Evolutionary conservation across 2,888 invertebrate species (phyloP), one percentile per base, ranked within the genome.

Genomic region (Ephialtes manifestator): DNA sequence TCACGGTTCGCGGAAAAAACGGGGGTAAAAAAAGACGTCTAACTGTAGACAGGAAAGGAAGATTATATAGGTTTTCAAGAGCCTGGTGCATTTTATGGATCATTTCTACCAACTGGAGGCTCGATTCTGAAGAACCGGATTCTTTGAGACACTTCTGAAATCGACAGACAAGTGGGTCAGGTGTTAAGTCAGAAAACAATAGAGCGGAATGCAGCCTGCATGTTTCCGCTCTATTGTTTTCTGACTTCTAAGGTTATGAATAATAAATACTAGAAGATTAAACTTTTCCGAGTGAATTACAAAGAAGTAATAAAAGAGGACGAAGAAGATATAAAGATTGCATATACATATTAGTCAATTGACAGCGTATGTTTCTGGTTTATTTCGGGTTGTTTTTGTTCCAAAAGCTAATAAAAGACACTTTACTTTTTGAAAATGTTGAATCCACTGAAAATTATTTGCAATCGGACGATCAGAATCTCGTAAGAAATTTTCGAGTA

Each of bases 1-100:
- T 77, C 79, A 75, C 67, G 46, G 76, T 84, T 68, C 74, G 46
- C 8, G 43, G 31, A 46, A 70, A 70, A 20, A 11, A 11, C 20
- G 15, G 15, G 28, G 18, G 11, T 4, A 18, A 43, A 71, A 35
- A 58, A 74, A 78, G 70, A 67, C 35, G 43, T 51, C 67, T 67
- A 13, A 31, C 2, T 31, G 63, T 15, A 67, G 20, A 46, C 24
- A 43, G 63, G 18, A 13, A 35, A 39, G n/a, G 31, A 39, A 3
- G 18, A 39, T 20, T 8, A 39, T 39, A 65, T 65, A 8, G 63
- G 20, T 65, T 39, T 65, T 39, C 63, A 1, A 35, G 60, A 35
- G 60, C 35, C 35, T 35, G 31, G n/a, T 63, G 31, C 18, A 8
- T 63, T 63, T 63, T 35, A 35, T 63, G 60, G 8, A 65, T 11